Conservation (phyloP, 2,797 vertebrate species). For the Vespertilio murinus region DNA sequence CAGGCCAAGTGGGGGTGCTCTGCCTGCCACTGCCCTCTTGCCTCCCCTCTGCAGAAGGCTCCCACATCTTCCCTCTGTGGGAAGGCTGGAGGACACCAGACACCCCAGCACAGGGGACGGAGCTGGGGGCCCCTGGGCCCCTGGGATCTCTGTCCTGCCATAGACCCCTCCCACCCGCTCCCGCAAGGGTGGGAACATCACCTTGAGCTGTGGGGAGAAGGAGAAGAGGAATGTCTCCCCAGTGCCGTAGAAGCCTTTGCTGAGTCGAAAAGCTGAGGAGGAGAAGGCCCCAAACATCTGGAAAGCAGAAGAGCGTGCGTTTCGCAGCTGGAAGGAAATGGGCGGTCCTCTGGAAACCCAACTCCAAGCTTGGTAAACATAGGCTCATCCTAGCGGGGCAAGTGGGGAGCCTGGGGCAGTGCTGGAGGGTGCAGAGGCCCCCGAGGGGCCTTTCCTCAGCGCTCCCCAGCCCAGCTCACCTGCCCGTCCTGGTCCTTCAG, state of each 20-base stretch:
- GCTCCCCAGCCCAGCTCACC: conserved; percentile 40
- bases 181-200: conserved; percentile 37
- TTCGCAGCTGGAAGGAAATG: not conserved
- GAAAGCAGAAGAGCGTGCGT: not conserved
- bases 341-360: not conserved
- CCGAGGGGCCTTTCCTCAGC: rapidly evolving
- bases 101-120: not conserved
- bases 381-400: not conserved
- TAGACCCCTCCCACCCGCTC: not conserved
- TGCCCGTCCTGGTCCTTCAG: conserved; percentile 79
- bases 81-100: not conserved
- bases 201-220: conserved; percentile 84
- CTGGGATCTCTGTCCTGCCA: not conserved
- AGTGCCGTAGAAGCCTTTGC: conserved; percentile 83
- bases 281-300: conserved; percentile 85
- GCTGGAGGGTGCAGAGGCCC: not conserved
- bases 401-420: not conserved
- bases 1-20: not conserved
- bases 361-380: too few relatives aligned
- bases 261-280: conserved; percentile 75
- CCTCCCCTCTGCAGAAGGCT: too few relatives aligned
- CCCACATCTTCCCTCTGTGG: not conserved
- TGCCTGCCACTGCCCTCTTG: not conserved
- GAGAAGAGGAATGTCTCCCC: conserved; percentile 86
- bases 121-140: not conserved